Base-by-base conservation (phyloP, 2,888 invertebrate species). In the Caradrina clavipalpis region DNA sequence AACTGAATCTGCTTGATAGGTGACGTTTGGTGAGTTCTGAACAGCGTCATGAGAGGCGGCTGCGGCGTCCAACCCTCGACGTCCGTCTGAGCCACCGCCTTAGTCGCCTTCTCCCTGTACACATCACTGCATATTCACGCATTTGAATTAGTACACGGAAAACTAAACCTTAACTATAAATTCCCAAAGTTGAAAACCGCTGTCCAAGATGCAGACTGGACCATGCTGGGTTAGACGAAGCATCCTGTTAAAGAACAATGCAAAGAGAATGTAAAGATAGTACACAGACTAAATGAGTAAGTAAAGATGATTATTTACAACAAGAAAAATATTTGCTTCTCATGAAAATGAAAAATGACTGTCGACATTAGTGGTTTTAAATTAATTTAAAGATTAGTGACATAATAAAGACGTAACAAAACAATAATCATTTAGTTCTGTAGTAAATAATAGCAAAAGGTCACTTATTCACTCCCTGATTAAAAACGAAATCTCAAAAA, bases 21-120 rank as follows among this genome's bases (percentile, higher is more conserved):
- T 5, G 96, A 96, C 15, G 97, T 98, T 72, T 97, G 97, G 73
- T 97, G 97, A 1, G 97, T 97, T 80, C 97, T 97, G 88, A 98
- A 98, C 26, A 98, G 93, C 22, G 97, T 97, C 97, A 98, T 98
- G 50, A 98, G 92, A 0, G 98, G 97, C 0, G 97, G 97, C 88
- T 98, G 98, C 39, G 97, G 97, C 58, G 96, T 96, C 98, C 98
- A 98, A 7, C 79, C 82, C 4, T 88, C 91, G 47, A 88, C 91
- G 1, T 95, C 87, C 81, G 91, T 71, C 90, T 93, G 76, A 83
- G 91, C 80, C 84, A 93, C 59, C 73, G 92, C 89, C 84, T 92
- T 84, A 76, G 92, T 83, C 82, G 92, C 80, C 88, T 92, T 89
- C 92, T 97, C 91, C 94, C 97, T 97, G 91, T 83, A 94, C 88